phyloP scores from a whole-genome alignment of 2,888 invertebrate species.

The Xanthorhoe designata region DNA sequence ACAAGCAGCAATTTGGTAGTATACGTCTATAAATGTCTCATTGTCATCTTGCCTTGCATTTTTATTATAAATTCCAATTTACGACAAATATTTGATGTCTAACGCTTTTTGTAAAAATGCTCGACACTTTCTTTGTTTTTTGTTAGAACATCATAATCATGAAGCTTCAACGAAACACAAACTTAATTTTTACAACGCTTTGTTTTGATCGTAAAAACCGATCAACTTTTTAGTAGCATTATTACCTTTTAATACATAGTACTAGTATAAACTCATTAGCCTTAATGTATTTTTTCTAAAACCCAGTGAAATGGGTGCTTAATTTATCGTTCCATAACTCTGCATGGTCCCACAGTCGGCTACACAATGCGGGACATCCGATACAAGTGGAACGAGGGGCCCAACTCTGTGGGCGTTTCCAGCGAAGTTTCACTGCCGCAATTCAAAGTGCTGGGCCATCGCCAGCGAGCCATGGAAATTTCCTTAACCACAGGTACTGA shows the following conservation, averaged over 20 bases:
- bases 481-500: slow-evolving; percentile 95
- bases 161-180: slow-evolving; percentile 7
- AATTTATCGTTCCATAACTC: slow-evolving; percentile 80
- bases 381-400: slow-evolving; percentile 98
- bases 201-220: slow-evolving; percentile 17
- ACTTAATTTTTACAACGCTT: slow-evolving; percentile 52
- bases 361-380: slow-evolving; percentile 99
- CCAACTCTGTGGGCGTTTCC: slow-evolving; percentile 96
- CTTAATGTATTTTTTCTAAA: slow-evolving; percentile 53
- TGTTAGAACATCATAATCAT: background rate
- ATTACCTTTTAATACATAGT: no score
- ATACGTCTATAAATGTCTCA: slow-evolving; percentile 3
- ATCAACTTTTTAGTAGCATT: slow-evolving; percentile 9
- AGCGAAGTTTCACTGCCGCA: slow-evolving; percentile 97
- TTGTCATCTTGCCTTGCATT: background rate
- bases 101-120: background rate
- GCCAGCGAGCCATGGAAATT: slow-evolving; percentile 97
- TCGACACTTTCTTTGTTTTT: background rate
- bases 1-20: background rate
- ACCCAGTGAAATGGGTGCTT: slow-evolving; percentile 84
- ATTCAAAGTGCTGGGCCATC: slow-evolving; percentile 98
- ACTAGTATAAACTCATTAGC: slow-evolving; percentile 33
- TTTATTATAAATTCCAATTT: slow-evolving; percentile 3
- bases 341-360: slow-evolving; percentile 91
- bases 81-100: background rate